These are phyloP conservation scores for Semaprochilodus insignis DNA, from an alignment of 2,797 vertebrate species.

Conservation along the genomic window DNA sequence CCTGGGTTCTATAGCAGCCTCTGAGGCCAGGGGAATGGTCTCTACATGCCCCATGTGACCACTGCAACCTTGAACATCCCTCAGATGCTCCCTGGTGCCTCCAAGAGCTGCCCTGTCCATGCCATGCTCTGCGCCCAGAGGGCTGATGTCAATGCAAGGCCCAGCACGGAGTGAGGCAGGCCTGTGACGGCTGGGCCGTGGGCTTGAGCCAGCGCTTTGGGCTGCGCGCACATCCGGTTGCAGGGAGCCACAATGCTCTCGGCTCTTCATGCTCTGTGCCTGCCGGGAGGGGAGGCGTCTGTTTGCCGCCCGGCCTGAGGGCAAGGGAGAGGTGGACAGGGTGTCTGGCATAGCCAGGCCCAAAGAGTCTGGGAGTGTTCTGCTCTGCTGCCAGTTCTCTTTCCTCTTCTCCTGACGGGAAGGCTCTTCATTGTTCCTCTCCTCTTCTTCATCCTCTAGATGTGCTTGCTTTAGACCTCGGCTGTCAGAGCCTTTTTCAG, in stretches of 20 bases:
- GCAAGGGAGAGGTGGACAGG: constrained; percentile 14
- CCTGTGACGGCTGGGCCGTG: constrained; percentile 80
- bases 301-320: constrained; percentile 40
- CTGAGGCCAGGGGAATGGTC: constrained; percentile 62
- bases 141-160: constrained; percentile 74
- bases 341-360: constrained; percentile 63
- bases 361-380: constrained; percentile 82
- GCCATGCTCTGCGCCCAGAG: constrained; percentile 45
- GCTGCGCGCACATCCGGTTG: constrained; percentile 77
- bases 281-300: constrained; percentile 69
- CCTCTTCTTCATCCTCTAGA: constrained; percentile 47
- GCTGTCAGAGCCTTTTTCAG: constrained; percentile 71
- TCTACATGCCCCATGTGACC: constrained; percentile 72
- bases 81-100: constrained; percentile 62
- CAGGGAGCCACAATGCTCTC: constrained; percentile 87
- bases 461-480: constrained; percentile 62
- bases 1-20: constrained; percentile 67
- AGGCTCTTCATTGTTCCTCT: constrained; percentile 56
- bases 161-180: constrained; percentile 73
- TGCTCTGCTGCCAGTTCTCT: constrained; percentile 77
- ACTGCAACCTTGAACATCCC: constrained; percentile 48
- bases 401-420: constrained; percentile 61
- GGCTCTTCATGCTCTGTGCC: constrained; percentile 88
- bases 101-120: constrained; percentile 69
- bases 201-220: constrained; percentile 86